Evolutionary conservation across 1,140 invertebrate genomes (phyloP).

Genomic region (Drosophila chauvacae): DNA sequence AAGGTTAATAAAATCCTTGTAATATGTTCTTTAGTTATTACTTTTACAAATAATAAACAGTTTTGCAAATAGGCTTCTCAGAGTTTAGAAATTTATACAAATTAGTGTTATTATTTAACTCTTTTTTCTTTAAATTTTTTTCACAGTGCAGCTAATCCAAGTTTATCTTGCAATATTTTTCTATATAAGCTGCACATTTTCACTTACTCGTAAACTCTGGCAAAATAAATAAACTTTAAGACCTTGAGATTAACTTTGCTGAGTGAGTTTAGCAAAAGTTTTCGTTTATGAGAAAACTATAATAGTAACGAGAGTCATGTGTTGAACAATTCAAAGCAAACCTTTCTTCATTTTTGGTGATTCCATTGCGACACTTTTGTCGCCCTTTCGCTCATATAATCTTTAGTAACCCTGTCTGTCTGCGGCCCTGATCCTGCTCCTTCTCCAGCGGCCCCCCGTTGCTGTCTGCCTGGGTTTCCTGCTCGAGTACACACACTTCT

Average conservation of each 20-base stretch:
- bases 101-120: background rate
- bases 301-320: conserved; percentile 14
- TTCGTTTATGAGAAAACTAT: conserved; percentile 15
- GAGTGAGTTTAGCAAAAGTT: conserved; percentile 11
- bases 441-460: conserved; percentile 12
- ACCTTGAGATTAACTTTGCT: conserved; percentile 11
- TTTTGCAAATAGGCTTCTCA: too few species aligned
- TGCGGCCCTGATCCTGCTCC: conserved; percentile 1
- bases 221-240: conserved; percentile 13
- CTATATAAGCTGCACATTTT: conserved; percentile 17
- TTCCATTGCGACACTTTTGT: conserved; percentile 61
- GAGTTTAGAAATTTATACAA: background rate
- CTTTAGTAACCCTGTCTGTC: conserved; percentile 45
- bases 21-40: too few species aligned
- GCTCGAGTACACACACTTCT: conserved; percentile 59
- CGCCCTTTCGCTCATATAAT: conserved; percentile 42
- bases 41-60: too few species aligned
- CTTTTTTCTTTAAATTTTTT: background rate
- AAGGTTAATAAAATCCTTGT: background rate
- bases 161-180: conserved; percentile 1
- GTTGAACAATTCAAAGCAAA: conserved; percentile 3
- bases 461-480: conserved; percentile 45
- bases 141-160: background rate
- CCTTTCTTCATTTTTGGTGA: background rate
- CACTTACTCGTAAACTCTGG: conserved; percentile 8